Conservation (phyloP, 1,140 invertebrate genomes). For the Drepana arcuata region DNA sequence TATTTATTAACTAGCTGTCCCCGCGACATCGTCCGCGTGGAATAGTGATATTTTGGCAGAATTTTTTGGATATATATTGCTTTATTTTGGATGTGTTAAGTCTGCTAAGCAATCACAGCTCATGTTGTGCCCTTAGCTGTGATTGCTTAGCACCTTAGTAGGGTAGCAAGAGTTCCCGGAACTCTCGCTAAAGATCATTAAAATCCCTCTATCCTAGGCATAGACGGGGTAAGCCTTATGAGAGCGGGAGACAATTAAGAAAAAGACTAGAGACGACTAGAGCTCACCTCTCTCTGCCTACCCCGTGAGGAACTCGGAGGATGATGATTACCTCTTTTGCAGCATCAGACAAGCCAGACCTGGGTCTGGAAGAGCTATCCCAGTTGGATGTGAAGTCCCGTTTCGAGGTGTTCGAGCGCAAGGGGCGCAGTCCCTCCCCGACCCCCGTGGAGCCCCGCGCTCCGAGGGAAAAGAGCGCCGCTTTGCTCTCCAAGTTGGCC, state of each 20-base stretch:
- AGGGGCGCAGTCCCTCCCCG: constrained; percentile 47
- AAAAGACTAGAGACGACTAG: too few relatives aligned
- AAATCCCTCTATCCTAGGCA: too few relatives aligned
- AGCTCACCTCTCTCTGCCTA: neutral
- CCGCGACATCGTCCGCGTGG: too few relatives aligned
- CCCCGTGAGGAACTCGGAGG: neutral
- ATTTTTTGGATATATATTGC: constrained; percentile 4
- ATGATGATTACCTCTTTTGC: constrained; percentile 18
- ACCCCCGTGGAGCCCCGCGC: constrained; percentile 73
- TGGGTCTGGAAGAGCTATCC: constrained; percentile 87
- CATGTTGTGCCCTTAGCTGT: too few relatives aligned
- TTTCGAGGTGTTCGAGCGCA: constrained; percentile 88
- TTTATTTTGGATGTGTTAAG: too few relatives aligned
- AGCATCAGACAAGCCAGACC: constrained; percentile 92
- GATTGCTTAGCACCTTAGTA: too few relatives aligned
- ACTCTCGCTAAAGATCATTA: too few relatives aligned
- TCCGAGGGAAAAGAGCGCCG: constrained; percentile 79
- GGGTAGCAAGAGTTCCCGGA: too few relatives aligned
- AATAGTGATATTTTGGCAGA: too few relatives aligned
- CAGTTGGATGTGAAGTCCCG: constrained; percentile 88
- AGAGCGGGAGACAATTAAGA: too few relatives aligned
- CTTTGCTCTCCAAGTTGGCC: constrained; percentile 85
- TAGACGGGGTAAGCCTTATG: too few relatives aligned
- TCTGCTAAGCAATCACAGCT: too few relatives aligned
- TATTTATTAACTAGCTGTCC: neutral